Evolutionary conservation across 2,797 vertebrate species (phyloP).

Genomic region (Morelia viridis): DNA sequence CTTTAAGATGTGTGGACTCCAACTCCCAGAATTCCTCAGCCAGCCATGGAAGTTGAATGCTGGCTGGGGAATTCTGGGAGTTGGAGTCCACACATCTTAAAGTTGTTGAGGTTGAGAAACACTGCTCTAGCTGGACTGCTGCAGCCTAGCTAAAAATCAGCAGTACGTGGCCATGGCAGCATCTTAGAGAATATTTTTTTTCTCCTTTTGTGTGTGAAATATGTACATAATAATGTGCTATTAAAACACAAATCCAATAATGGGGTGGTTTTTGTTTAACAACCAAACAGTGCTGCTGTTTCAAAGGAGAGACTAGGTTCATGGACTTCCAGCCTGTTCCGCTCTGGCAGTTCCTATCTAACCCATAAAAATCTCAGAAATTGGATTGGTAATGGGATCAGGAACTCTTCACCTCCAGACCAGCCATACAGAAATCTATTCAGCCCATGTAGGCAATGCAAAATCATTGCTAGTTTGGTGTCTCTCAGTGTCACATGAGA

Average conservation of each 20-base stretch:
- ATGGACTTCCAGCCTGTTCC: constrained; percentile 73
- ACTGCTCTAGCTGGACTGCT: fast-evolving
- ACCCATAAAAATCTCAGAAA: constrained; percentile 73
- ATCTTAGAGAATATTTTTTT: constrained; percentile 16
- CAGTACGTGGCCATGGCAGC: fast-evolving
- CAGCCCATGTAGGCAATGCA: constrained; percentile 49
- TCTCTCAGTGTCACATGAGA: background rate
- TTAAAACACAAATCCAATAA: constrained; percentile 66
- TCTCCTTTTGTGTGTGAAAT: constrained; percentile 43
- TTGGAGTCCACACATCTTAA: too few relatives aligned
- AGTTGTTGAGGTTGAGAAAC: too few relatives aligned
- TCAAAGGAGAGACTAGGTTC: constrained; percentile 68
- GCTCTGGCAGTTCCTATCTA: constrained; percentile 75
- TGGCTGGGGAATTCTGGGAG: too few relatives aligned
- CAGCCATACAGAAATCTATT: constrained; percentile 55
- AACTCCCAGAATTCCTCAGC: too few relatives aligned
- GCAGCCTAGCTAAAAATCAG: background rate
- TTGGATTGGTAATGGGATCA: constrained; percentile 79
- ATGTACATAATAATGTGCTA: constrained; percentile 34
- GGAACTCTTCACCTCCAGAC: constrained; percentile 77
- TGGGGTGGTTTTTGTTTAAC: constrained; percentile 66
- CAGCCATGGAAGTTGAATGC: too few relatives aligned
- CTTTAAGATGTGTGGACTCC: too few relatives aligned
- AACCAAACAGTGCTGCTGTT: constrained; percentile 61
- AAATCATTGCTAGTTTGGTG: constrained; percentile 55